These are phyloP conservation scores for Tupiocoris notatus DNA, from an alignment of 2,888 invertebrate genomes.

Conservation along the genomic window DNA sequence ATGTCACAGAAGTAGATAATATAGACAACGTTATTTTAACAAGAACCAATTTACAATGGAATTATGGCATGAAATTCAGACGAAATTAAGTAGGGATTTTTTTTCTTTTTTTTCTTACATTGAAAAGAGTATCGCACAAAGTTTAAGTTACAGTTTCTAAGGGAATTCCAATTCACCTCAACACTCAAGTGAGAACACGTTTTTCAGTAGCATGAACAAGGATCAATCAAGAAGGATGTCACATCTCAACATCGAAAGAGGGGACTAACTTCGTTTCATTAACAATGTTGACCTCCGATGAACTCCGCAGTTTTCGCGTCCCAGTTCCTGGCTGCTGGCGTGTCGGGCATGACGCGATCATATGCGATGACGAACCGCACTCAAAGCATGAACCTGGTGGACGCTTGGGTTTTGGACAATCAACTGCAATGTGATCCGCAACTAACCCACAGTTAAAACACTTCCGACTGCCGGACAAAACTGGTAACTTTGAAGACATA, in stretches of 20 bases:
- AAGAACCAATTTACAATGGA: too few relatives aligned
- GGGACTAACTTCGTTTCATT: neutral
- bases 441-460: conserved; percentile 11
- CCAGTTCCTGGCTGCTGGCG: neutral
- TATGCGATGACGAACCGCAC: conserved; percentile 6
- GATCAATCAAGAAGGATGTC: too few relatives aligned
- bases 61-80: too few relatives aligned
- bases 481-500: neutral
- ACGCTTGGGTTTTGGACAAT: conserved; percentile 1
- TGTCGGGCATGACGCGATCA: neutral
- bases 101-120: too few relatives aligned
- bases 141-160: too few relatives aligned
- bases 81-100: too few relatives aligned
- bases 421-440: conserved; percentile 1
- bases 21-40: too few relatives aligned
- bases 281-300: conserved; percentile 1
- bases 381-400: conserved; percentile 1
- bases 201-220: too few relatives aligned
- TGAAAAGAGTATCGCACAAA: too few relatives aligned
- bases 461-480: neutral
- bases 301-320: neutral
- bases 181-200: too few relatives aligned
- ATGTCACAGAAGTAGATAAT: too few relatives aligned
- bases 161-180: too few relatives aligned
- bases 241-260: neutral